These are phyloP conservation scores for Micropoecilia bifurca DNA, from an alignment of 2,797 vertebrate species.

Conservation along the genomic window DNA sequence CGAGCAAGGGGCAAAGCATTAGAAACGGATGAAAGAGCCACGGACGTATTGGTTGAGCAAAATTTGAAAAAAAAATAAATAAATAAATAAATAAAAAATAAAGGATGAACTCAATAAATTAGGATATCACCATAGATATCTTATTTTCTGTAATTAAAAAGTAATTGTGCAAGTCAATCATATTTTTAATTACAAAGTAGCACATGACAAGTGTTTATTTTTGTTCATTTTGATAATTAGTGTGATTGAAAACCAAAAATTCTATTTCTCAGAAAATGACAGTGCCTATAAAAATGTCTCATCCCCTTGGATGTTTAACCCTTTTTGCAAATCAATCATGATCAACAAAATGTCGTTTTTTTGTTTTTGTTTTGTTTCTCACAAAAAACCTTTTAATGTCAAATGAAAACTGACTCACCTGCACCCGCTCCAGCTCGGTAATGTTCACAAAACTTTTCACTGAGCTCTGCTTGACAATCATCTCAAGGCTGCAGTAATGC, in stretches of 20 bases:
- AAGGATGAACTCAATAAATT: not conserved
- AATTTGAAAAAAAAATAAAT: conserved; percentile 46
- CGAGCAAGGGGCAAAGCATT: conserved; percentile 44
- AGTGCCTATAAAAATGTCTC: not conserved
- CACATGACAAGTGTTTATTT: not conserved
- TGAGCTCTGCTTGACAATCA: not conserved
- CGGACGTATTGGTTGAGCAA: conserved; percentile 43
- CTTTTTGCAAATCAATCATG: not conserved
- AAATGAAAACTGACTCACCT: not conserved
- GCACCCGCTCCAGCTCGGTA: not conserved
- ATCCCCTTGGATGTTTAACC: not conserved
- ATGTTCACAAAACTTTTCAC: not conserved
- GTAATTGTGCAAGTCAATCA: not conserved
- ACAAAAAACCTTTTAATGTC: not conserved
- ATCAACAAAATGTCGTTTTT: not conserved
- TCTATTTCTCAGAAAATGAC: not conserved
- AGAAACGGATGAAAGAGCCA: conserved; percentile 28
- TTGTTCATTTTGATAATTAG: not conserved
- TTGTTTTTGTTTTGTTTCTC: too few species aligned
- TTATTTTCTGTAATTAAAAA: not conserved
- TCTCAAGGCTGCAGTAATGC: not conserved
- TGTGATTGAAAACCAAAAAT: not conserved
- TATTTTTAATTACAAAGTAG: not conserved
- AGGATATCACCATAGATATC: not conserved
- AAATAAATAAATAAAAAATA: too few species aligned